Evolutionary conservation across 2,797 vertebrate genomes (phyloP).

Genomic region (Anguilla obscura): DNA sequence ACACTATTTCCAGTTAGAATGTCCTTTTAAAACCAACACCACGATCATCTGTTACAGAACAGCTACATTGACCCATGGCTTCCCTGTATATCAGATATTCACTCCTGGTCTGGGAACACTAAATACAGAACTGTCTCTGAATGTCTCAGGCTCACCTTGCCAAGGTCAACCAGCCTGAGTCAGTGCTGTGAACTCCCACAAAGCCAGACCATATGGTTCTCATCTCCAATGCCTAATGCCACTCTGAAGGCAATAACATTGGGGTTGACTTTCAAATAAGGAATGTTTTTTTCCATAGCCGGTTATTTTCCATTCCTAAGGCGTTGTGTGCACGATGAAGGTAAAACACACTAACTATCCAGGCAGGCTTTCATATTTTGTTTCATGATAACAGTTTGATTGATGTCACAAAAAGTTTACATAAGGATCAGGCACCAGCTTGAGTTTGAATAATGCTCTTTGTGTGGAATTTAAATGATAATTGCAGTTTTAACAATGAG

Average conservation of each 20-base stretch:
- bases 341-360: neutral
- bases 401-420: conserved; percentile 12
- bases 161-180: conserved; percentile 71
- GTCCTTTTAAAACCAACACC: neutral
- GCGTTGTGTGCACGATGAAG: neutral
- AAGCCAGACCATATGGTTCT: conserved; percentile 71
- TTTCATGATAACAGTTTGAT: conserved; percentile 23
- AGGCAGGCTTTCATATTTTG: conserved; percentile 17
- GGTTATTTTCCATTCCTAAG: neutral
- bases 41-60: neutral
- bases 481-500: conserved; percentile 49
- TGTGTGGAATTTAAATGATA: conserved; percentile 41
- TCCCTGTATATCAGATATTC: neutral
- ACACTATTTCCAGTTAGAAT: too few relatives aligned
- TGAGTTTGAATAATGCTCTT: conserved; percentile 40
- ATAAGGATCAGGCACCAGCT: conserved; percentile 25
- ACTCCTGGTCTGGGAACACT: neutral
- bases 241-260: conserved; percentile 67
- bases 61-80: neutral
- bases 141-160: conserved; percentile 56
- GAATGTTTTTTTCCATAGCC: conserved; percentile 9
- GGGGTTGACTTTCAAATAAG: conserved; percentile 58
- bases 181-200: conserved; percentile 59
- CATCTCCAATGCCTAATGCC: conserved; percentile 56
- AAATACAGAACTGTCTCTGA: conserved; percentile 37